Conservation (phyloP, 2,113 vertebrate genomes). For the Alligator sinensis region DNA sequence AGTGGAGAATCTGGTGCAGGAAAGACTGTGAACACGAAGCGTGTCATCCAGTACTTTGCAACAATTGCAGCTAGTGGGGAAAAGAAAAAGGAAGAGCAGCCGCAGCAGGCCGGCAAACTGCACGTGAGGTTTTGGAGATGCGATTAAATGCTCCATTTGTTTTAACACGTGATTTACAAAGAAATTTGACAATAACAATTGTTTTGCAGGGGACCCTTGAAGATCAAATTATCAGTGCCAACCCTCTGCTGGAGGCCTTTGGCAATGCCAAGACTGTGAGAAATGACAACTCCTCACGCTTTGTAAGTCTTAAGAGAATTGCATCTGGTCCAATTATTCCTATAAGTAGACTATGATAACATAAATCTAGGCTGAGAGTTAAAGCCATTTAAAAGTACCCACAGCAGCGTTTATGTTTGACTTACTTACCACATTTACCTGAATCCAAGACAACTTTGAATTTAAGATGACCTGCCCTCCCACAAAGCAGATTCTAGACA, state of each 20-base stretch:
- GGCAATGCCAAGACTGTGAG: conserved; percentile 81
- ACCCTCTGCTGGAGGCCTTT: conserved; percentile 80
- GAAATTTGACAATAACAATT: neutral
- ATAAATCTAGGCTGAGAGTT: neutral
- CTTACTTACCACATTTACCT: too few relatives aligned
- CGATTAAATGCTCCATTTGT: fast-evolving
- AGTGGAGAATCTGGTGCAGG: conserved; percentile 75
- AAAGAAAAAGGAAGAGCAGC: conserved; percentile 69
- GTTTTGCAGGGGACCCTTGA: conserved; percentile 72
- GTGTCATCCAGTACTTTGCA: conserved; percentile 86
- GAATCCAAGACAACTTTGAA: too few relatives aligned
- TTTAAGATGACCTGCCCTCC: too few relatives aligned
- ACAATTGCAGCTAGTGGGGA: conserved; percentile 80
- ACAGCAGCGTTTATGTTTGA: neutral
- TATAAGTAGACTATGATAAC: neutral
- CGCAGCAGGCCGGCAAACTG: conserved; percentile 60
- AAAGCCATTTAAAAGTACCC: neutral
- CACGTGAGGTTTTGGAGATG: conserved; percentile 32
- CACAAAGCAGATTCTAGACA: too few relatives aligned
- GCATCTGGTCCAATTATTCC: neutral
- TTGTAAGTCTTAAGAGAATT: conserved; percentile 66
- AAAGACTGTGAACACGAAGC: conserved; percentile 85
- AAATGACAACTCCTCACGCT: conserved; percentile 82
- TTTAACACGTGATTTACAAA: neutral
- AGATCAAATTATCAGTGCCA: conserved; percentile 82